phyloP scores from a whole-genome alignment of 2,113 vertebrate species.

The Acrocephalus kingi region DNA sequence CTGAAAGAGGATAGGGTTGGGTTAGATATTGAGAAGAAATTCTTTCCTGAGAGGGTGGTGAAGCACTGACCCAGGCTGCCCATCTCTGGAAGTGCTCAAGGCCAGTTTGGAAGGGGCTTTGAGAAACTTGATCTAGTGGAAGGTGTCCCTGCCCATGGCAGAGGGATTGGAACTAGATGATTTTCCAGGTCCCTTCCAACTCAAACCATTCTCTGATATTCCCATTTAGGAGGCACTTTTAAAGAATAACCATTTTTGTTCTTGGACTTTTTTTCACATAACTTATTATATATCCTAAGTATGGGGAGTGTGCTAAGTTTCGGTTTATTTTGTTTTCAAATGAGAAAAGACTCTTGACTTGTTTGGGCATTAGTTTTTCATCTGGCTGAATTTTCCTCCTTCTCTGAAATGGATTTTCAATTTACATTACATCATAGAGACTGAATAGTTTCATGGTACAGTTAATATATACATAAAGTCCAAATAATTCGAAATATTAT shows the following conservation, averaged over 20 bases:
- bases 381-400: not conserved
- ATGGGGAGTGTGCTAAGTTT: not conserved
- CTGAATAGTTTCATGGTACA: not conserved
- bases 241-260: not conserved
- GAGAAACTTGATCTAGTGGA: not conserved
- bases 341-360: not conserved
- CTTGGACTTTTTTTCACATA: not conserved
- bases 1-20: not conserved
- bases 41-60: not conserved
- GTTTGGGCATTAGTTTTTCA: not conserved
- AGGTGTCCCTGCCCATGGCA: not conserved
- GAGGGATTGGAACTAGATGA: not conserved
- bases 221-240: not conserved
- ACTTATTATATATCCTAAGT: not conserved
- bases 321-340: not conserved
- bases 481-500: not conserved
- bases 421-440: not conserved
- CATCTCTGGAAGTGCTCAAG: not conserved
- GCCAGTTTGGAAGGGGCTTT: not conserved
- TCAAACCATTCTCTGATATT: not conserved
- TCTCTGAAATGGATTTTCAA: not conserved
- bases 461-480: not conserved
- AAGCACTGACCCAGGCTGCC: not conserved
- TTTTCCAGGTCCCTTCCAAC: not conserved
- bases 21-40: not conserved